These are phyloP conservation scores for Paradisaea rubra DNA, from an alignment of 2,113 vertebrate genomes.

Conservation along the genomic window DNA sequence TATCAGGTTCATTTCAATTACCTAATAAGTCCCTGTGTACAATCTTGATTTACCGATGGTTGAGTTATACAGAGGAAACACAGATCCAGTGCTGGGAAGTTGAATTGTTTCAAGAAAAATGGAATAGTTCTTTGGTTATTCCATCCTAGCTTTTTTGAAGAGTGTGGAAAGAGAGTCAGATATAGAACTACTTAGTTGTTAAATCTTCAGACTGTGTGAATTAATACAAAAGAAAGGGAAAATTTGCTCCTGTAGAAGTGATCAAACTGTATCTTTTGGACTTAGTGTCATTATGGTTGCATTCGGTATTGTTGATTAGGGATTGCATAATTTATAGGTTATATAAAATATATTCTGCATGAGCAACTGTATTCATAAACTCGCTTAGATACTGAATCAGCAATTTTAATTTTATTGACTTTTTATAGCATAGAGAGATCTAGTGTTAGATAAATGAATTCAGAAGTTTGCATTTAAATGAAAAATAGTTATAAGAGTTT, in stretches of 20 bases:
- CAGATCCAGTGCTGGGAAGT: background rate
- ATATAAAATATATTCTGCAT: background rate
- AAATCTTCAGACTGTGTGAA: background rate
- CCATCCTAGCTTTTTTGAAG: background rate
- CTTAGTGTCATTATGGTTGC: background rate
- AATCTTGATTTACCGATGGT: background rate
- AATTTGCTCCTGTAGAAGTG: background rate
- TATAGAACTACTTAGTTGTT: background rate
- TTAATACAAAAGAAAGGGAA: background rate
- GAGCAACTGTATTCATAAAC: background rate
- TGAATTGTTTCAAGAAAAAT: background rate
- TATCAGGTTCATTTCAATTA: background rate
- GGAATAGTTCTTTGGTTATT: background rate
- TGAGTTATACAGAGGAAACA: background rate
- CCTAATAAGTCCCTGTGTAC: background rate
- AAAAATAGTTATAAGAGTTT: background rate
- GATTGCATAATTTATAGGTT: background rate
- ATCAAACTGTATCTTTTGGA: background rate
- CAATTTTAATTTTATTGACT: background rate
- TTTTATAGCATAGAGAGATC: background rate
- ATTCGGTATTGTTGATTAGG: background rate
- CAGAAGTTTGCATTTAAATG: background rate
- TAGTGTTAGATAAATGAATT: background rate
- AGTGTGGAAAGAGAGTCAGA: background rate
- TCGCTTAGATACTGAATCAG: background rate